Percentiles rank a stretch among this genome's conserved stretches.
phyloP scores from a whole-genome alignment of 2,797 vertebrate genomes.

The Aratinga solstitialis region DNA sequence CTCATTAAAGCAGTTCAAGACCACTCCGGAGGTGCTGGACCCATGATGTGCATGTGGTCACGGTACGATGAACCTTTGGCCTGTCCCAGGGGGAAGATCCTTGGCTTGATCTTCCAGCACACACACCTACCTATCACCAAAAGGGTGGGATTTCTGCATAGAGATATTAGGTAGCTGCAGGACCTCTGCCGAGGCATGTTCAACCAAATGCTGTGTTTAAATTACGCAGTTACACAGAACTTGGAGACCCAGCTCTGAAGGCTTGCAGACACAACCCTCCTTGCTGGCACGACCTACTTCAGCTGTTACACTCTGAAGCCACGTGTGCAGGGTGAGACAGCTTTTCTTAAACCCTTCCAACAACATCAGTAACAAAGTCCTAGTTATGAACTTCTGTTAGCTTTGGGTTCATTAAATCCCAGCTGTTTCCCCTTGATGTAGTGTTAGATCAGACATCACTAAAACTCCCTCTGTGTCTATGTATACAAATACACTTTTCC shows the following conservation, averaged over 20 bases:
- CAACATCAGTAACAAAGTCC: neutral
- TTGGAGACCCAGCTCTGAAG: neutral
- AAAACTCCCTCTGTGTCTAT: neutral
- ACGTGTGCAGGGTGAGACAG: neutral
- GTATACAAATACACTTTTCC: neutral
- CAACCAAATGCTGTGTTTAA: neutral
- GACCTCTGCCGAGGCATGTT: neutral
- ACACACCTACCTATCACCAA: accelerated
- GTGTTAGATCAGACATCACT: neutral
- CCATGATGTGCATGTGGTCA: neutral
- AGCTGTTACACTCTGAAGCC: neutral
- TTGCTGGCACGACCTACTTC: neutral
- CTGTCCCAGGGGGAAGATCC: neutral
- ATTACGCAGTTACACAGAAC: neutral
- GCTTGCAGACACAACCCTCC: neutral
- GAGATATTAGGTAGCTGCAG: neutral
- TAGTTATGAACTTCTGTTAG: neutral
- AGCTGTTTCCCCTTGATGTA: conserved; percentile 19
- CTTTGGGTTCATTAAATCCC: conserved; percentile 6
- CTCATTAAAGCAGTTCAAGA: neutral
- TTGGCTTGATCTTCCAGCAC: neutral
- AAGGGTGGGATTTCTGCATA: neutral
- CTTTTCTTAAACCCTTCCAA: conserved; percentile 20
- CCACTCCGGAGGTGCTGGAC: neutral
- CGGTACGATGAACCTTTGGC: accelerated